phyloP scores from a whole-genome alignment of 1,140 invertebrate genomes.

The Heliconius hewitsoni region DNA sequence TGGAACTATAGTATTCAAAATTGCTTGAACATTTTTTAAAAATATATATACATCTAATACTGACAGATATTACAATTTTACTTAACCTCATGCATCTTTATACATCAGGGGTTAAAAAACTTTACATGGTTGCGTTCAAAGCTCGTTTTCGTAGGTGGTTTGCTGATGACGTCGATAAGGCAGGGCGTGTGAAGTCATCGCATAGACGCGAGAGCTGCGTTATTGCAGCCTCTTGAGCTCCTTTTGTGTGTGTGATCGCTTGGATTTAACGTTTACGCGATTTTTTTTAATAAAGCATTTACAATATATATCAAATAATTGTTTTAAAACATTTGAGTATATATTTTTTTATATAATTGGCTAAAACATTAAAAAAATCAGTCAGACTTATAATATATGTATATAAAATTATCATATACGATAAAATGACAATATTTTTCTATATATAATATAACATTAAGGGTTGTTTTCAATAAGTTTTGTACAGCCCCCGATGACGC shows the following conservation, averaged over 20 bases:
- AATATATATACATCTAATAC: not conserved
- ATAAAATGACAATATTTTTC: not conserved
- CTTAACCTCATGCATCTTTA: constrained; percentile 7
- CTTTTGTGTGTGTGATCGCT: constrained; percentile 25
- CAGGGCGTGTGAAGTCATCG: constrained; percentile 29
- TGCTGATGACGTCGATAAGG: constrained; percentile 33
- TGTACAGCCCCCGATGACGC: not conserved
- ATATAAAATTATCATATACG: not conserved
- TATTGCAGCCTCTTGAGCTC: constrained; percentile 28
- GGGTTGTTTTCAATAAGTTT: not conserved
- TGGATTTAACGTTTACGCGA: constrained; percentile 23
- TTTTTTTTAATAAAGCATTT: not conserved
- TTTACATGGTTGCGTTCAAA: constrained; percentile 19
- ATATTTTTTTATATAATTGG: no score
- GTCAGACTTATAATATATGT: not conserved
- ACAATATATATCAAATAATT: not conserved
- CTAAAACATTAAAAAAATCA: not conserved
- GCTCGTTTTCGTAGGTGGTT: constrained; percentile 28
- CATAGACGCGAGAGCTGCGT: constrained; percentile 25
- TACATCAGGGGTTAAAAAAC: constrained; percentile 27
- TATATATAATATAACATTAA: not conserved
- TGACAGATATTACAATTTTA: not conserved
- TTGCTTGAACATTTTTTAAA: not conserved
- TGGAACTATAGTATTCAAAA: not conserved
- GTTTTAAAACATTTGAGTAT: not conserved